Conservation (phyloP, 2,888 invertebrate species). For the Cantharis flavilabris region DNA sequence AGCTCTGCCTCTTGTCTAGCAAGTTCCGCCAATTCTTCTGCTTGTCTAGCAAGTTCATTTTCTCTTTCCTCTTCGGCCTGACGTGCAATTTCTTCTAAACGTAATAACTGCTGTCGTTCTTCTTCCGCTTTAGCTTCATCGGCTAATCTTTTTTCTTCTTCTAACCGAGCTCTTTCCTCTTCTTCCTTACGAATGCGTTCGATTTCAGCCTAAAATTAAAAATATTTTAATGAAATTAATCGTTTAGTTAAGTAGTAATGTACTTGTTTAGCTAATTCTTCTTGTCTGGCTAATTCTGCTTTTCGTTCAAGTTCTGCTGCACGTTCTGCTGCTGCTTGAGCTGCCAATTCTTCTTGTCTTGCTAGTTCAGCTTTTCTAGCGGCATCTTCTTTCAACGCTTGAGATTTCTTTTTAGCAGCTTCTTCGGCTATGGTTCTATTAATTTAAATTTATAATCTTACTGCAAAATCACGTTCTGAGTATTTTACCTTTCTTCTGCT, state of each 20-base stretch:
- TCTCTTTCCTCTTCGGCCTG: constrained; percentile 68
- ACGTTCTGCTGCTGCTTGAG: constrained; percentile 57
- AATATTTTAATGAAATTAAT: not conserved
- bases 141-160: constrained; percentile 57
- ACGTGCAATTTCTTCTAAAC: constrained; percentile 64
- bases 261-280: constrained; percentile 52
- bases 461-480: not conserved
- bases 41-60: constrained; percentile 69
- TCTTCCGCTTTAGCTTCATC: constrained; percentile 53
- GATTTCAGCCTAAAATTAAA: constrained; percentile 55
- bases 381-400: constrained; percentile 51
- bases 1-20: constrained; percentile 67
- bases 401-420: constrained; percentile 60
- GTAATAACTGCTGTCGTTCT: constrained; percentile 57
- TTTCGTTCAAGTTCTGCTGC: constrained; percentile 53
- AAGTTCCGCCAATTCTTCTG: constrained; percentile 54
- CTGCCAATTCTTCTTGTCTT: constrained; percentile 55
- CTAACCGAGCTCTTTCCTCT: constrained; percentile 58
- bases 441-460: not conserved
- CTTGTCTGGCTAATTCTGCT: constrained; percentile 51
- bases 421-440: constrained; percentile 62
- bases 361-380: constrained; percentile 59
- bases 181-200: constrained; percentile 60
- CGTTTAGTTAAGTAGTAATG: not conserved
- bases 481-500: constrained; percentile 63